Base-by-base conservation (phyloP, 2,797 vertebrate species). In the Podarcis siculus region DNA sequence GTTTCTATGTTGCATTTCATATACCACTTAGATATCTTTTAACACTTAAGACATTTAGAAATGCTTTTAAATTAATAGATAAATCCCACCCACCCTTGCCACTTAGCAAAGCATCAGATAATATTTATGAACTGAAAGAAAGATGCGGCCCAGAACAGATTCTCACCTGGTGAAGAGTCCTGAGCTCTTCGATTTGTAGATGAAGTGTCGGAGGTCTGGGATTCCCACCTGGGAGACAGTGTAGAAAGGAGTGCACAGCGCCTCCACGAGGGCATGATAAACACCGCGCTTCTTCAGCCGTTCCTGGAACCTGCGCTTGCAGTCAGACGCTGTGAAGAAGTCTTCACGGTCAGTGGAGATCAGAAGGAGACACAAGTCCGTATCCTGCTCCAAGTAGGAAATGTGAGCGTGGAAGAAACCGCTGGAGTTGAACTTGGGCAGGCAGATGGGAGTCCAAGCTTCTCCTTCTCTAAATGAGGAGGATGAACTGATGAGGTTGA, bases 151-250 rank as follows among this genome's bases (percentile, higher is more conserved):
- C 25, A 71, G 15, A 39, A 66, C 32, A 71, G n/a, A 55, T 87
- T 86, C 97, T 96, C 94, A 99, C 99, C 99, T 99, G 96, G 99
- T 99, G 95, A 99, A 99, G 89, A 99, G 97, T 71, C 98, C 98
- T 0, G 99, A 99, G 96, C 99, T 99, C 97, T 99, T 99, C 15
- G 98, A 99, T 94, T 99, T 99, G 96, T 99, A 99, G 92, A 99
- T 97, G 95, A 99, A 99, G 96, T 99, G 99, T 71, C 98, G 96
- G 90, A 99, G 98, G 94, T 99, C 98, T 0, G 98, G 98, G 92
- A 99, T 98, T 93, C 98, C 98, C 81, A 99, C 98, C 92, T 98
- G 98, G 73, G 96, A 94, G 0, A 98, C 97, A 0, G 98, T 97
- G 94, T 99, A 99, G 92, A 95, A 98, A 64, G 98, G 98, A 32